Base-by-base conservation (phyloP, 1,140 invertebrate genomes). In the Cydia amplana region DNA sequence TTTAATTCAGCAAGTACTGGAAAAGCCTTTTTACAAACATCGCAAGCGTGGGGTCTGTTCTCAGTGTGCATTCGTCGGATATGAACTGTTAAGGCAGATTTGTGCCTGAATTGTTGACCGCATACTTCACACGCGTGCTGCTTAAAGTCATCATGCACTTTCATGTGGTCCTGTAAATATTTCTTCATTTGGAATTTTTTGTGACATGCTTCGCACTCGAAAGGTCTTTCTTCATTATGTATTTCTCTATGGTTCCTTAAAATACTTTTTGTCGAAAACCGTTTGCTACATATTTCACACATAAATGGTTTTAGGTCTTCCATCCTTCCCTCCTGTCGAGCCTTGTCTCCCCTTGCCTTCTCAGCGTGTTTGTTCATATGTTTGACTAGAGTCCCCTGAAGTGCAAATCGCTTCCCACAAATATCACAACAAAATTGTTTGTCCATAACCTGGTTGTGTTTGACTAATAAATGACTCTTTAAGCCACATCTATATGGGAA, bases 21-120 rank as follows among this genome's bases (percentile, higher is more conserved):
- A 60, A 60, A 60, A 60, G 55, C 55, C 55, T 60, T 60, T 60
- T 20, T 60, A 60, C 55, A 60, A 60, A 60, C 20, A n/a, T 60
- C 55, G 10, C 55, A 60, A 10, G 20, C 55, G 12, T 60, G 55
- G 5, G 55, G 55, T 23, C 18, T 60, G 18, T 23, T 60, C 12
- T 60, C 20, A 2, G 55, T 60, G 20, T 60, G 55, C 55, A 23
- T 23, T 23, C 55, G 55, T 60, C 55, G 18, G 10, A 60, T 60
- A 23, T 60, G 55, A 20, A 60, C 55, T n/a, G 20, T 60, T 60
- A 60, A 23, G 55, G 55, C 55, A 10, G 18, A 23, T 12, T 60
- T 60, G 9, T 60, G 55, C n/a, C 20, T 60, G 10, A 23, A 60
- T n/a, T 60, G 55, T n/a, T 60, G 55, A 2, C 55, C 55, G 55